Evolutionary conservation across 2,888 invertebrate genomes (phyloP), one percentile per base, ranked within the genome.

Genomic region (Altica lythri): DNA sequence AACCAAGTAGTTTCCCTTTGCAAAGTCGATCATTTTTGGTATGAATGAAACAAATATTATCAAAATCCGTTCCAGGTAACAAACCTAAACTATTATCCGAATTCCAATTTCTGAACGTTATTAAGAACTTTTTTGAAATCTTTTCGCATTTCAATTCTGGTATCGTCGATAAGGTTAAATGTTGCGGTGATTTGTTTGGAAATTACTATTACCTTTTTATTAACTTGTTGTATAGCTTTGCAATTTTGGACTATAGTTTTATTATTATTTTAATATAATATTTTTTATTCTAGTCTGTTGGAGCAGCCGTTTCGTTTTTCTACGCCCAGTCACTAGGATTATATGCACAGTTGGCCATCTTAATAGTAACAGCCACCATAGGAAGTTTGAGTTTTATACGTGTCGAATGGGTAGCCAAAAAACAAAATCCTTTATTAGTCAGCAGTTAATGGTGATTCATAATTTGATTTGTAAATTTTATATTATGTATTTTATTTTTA

Each of bases 281-380:
- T 45, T n/a, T 32, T 34, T 37, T 65, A 62, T 62, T 53, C 56
- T 80, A 94, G 86, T 92, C 93, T 0, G 80, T 92, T 38, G 92
- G 92, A 1, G 91, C 93, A 4, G 93, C 94, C 0, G 78, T 85
- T 1, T 88, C 90, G 59, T 94, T 94, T 80, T 86, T 88, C 75
- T 94, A 93, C 76, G 89, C 91, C 13, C 86, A 86, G 5, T 79
- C 81, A 47, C 75, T 90, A 1, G 82, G 85, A 0, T 80, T 95
- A 0, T 82, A 89, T 27, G 79, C 84, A 8, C 93, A 94, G 70
- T 75, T 95, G 49, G 80, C 79, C 0, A 85, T 93, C 30, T 77
- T 94, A 8, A 80, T 86, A 1, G 77, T 85, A 0, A 80, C 86
- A n/a, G 86, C 85, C 0, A 81, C 89, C 0, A 64, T 89, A 5